These are phyloP conservation scores for Enteromius fasciolatus DNA, from an alignment of 2,797 vertebrate genomes.

Conservation along the genomic window DNA sequence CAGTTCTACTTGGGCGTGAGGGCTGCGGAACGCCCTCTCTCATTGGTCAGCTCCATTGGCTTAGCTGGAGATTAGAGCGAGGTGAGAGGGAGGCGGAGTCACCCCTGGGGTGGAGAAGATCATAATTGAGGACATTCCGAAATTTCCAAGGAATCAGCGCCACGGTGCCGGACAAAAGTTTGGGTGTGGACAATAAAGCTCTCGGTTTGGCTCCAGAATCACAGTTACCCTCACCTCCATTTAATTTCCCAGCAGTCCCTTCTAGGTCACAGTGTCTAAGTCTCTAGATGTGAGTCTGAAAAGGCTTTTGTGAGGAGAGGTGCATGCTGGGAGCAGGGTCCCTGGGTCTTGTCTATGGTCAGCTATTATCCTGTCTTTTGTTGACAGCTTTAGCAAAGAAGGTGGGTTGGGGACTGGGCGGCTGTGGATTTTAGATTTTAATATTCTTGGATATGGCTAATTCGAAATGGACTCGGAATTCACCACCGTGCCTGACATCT, in stretches of 20 bases:
- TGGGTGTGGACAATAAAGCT: conserved; percentile 39
- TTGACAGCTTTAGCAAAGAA: conserved; percentile 49
- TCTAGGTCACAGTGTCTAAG: conserved; percentile 71
- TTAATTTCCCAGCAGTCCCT: conserved; percentile 67
- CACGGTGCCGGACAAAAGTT: conserved; percentile 23
- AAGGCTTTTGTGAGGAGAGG: conserved; percentile 72
- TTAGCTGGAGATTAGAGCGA: conserved; percentile 78
- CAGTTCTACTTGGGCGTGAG: conserved; percentile 70
- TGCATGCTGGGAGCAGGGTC: conserved; percentile 64
- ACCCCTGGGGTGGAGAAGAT: conserved; percentile 59
- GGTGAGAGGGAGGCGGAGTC: conserved; percentile 72
- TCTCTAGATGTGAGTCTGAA: conserved; percentile 82
- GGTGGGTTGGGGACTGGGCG: conserved; percentile 45
- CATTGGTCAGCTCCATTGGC: conserved; percentile 74
- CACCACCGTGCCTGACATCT: conserved; percentile 80
- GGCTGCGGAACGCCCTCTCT: conserved; percentile 70
- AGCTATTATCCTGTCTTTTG: conserved; percentile 80
- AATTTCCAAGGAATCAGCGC: conserved; percentile 29
- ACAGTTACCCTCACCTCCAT: conserved; percentile 38
- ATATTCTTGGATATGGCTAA: conserved; percentile 67
- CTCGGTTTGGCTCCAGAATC: conserved; percentile 28
- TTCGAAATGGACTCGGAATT: conserved; percentile 60
- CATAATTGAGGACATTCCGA: conserved; percentile 39
- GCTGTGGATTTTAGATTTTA: conserved; percentile 73
- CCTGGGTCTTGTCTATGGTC: conserved; percentile 74